phyloP scores from a whole-genome alignment of 2,797 vertebrate species.

The Limosa lapponica region DNA sequence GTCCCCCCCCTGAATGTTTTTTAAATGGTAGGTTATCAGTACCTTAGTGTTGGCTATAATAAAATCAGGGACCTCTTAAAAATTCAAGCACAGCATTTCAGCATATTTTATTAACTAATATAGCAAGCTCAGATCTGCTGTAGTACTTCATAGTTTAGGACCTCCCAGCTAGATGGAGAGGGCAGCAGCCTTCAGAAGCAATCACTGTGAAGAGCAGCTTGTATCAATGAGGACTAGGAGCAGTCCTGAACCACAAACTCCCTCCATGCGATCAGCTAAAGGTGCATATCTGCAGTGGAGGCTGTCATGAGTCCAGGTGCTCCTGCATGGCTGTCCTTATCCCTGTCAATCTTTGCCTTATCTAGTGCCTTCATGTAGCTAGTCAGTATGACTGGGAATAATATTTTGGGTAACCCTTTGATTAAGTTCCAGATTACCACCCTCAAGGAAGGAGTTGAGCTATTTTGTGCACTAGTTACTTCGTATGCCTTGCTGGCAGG shows the following conservation, averaged over 20 bases:
- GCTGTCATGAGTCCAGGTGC: background rate
- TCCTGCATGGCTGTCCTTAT: background rate
- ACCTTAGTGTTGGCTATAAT: background rate
- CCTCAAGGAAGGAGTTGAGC: background rate
- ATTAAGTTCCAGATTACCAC: background rate
- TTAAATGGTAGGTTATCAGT: background rate
- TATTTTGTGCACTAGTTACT: background rate
- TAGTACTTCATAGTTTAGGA: background rate
- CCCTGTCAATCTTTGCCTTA: background rate
- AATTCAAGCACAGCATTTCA: background rate
- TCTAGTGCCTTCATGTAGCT: background rate
- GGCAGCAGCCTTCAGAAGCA: background rate
- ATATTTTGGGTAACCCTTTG: background rate
- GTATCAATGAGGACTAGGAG: background rate
- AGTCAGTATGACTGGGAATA: background rate
- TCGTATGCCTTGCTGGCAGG: background rate
- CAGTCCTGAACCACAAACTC: background rate
- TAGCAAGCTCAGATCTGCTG: background rate
- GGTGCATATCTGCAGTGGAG: background rate
- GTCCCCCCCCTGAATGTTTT: background rate
- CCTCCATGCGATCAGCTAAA: fast-evolving
- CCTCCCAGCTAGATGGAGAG: background rate
- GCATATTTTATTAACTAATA: background rate
- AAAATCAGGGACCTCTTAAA: background rate
- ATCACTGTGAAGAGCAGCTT: background rate